Evolutionary conservation across 2,113 vertebrate species (phyloP), one percentile per base, ranked within the genome.

Genomic region (Eudyptes chrysolophus): DNA sequence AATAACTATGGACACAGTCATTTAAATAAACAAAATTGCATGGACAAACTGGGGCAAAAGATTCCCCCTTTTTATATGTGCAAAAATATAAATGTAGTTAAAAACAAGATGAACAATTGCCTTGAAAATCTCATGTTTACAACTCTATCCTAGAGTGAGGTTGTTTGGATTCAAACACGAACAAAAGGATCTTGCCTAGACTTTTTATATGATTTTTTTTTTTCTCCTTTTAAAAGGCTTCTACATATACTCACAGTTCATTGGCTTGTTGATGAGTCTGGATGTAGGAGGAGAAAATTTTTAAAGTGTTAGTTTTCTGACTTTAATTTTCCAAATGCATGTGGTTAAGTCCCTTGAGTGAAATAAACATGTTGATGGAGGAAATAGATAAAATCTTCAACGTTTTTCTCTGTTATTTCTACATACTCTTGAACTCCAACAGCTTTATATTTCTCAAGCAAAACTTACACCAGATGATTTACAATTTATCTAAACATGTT

Each of bases 281-380:
- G 42, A 48, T 90, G 78, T 85, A 65, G 84, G 34, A 90, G 51
- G n/a, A 72, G 9, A 92, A 96, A 93, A 93, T 89, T 85, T 95
- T 80, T 89, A 32, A 92, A 89, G 58, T 80, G 51, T 83, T 88
- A 89, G 36, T 65, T 92, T 94, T 96, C 81, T 84, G 49, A 89
- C 89, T 86, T 96, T 70, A 95, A 92, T 96, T 96, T 93, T 94
- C 70, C 32, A 91, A 92, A 92, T 91, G 61, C 51, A 51, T 87
- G 87, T 69, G 54, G 78, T 85, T 90, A 89, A 96, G 75, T 90
- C 91, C 48, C 91, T 71, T 66, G 78, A 88, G 89, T 55, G 60
- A 92, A 80, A 96, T 93, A 94, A 95, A 90, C n/a, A 85, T 40
- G 5, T 51, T 76, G 66, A 95, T 72, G 64, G 54, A 89, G 87